These are phyloP conservation scores for Carduelis carduelis DNA, from an alignment of 2,797 vertebrate species.

Conservation along the genomic window DNA sequence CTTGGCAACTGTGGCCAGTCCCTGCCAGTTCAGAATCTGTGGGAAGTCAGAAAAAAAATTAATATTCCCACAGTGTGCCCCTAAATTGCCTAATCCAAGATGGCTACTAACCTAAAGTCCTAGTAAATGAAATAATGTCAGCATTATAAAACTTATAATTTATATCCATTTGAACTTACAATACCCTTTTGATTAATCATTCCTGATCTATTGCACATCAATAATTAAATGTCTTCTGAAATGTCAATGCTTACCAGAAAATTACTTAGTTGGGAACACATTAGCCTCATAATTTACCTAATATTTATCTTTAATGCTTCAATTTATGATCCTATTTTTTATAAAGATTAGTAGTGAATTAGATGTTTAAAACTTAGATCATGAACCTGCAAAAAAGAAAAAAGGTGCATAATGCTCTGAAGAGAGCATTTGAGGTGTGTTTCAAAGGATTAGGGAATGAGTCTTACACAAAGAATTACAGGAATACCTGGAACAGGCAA, in stretches of 20 bases:
- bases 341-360: slow-evolving; percentile 24
- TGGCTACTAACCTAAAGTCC: slow-evolving; percentile 26
- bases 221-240: slow-evolving; percentile 55
- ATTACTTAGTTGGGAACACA: slow-evolving; percentile 53
- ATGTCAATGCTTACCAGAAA: slow-evolving; percentile 65
- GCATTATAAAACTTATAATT: slow-evolving; percentile 55
- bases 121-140: slow-evolving; percentile 41
- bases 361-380: slow-evolving; percentile 1
- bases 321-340: slow-evolving; percentile 34
- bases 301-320: slow-evolving; percentile 48
- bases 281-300: slow-evolving; percentile 54
- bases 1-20: neutral
- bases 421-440: neutral
- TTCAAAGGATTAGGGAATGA: neutral
- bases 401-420: neutral
- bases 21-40: neutral
- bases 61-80: slow-evolving; percentile 16
- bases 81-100: slow-evolving; percentile 1
- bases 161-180: slow-evolving; percentile 38
- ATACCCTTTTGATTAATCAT: slow-evolving; percentile 60
- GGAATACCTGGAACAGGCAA: neutral
- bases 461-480: neutral
- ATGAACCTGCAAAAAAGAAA: neutral
- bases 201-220: slow-evolving; percentile 50
- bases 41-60: slow-evolving; percentile 13